Evolutionary conservation across 2,888 invertebrate species (phyloP), one percentile per base, ranked within the genome.

Genomic region (Osmoderma eremita): DNA sequence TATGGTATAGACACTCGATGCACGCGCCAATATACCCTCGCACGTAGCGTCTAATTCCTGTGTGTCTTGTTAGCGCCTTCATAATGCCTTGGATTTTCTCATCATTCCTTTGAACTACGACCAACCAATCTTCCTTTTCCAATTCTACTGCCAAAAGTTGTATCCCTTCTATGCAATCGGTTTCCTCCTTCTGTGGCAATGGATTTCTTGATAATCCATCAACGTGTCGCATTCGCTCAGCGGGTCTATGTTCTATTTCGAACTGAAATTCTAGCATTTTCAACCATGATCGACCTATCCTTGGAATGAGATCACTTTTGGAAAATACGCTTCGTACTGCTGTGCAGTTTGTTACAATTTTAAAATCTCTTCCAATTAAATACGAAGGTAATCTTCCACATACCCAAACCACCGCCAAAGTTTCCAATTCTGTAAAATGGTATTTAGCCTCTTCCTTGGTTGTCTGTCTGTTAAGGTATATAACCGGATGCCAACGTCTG

Each of bases 401-500:
- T 0, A 78, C 74, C 70, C 76, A 66, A 8, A 79, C 72, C 3
- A 80, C 70, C 0, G 77, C 78, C 8, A 80, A 62, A 1, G 78
- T 77, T 71, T 81, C 79, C 3, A 81, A 65, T 49, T 80, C 78
- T 63, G 79, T 80, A 22, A 77, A 76, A n/a, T 67, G 63, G 50
- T 77, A 79, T 53, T 74, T 75, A 20, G 71, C 69, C 69, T 80
- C 76, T n/a, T 76, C 73, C 1, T 69, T 66, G 0, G 75, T 75
- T 0, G 78, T 78, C 63, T 77, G 72, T 65, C 76, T 72, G 49
- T 69, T 70, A 18, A 51, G 56, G 65, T 76, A 80, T 3, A 70
- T 67, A 4, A 79, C 70, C 5, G 45, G 24, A 15, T n/a, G 18
- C 30, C 69, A 50, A 10, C 51, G 41, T 50, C 65, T 50, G 22